Percentiles rank a stretch among this genome's conserved stretches.
These are phyloP conservation scores for Alsophila aescularia DNA, from an alignment of 2,888 invertebrate species.

Conservation along the genomic window DNA sequence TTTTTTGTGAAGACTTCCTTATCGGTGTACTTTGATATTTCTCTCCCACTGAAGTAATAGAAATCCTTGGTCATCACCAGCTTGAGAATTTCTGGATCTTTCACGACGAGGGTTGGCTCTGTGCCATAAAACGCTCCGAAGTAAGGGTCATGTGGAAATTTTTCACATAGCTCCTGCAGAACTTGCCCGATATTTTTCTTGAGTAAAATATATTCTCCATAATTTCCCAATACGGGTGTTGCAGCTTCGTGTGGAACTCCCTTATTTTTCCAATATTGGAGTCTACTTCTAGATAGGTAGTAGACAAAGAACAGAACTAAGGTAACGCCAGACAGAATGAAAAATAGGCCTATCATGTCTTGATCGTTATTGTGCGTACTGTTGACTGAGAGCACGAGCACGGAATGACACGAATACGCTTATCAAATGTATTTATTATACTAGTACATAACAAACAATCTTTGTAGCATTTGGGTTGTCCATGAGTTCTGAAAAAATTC, in stretches of 20 bases:
- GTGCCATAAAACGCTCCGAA: constrained; percentile 65
- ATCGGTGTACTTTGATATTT: constrained; percentile 49
- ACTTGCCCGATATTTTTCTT: constrained; percentile 44
- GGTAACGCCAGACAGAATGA: neutral
- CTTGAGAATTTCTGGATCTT: constrained; percentile 62
- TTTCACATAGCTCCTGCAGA: constrained; percentile 50
- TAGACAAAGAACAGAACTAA: constrained; percentile 34
- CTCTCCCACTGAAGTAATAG: constrained; percentile 64
- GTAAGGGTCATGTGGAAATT: constrained; percentile 55
- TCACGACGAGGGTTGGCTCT: constrained; percentile 61
- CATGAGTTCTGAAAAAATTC: too few species aligned
- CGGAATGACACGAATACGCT: too few species aligned
- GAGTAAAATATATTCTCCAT: constrained; percentile 50
- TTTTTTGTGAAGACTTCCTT: constrained; percentile 53
- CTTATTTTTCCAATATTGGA: constrained; percentile 57
- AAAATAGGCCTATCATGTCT: neutral
- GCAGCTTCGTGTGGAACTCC: constrained; percentile 54
- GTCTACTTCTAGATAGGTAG: constrained; percentile 44
- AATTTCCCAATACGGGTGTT: constrained; percentile 60
- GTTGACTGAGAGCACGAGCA: too few species aligned
- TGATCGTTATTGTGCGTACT: too few species aligned
- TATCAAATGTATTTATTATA: too few species aligned
- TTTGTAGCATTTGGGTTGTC: too few species aligned
- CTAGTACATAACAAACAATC: too few species aligned
- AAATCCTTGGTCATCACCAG: constrained; percentile 62